These are phyloP conservation scores for Oceanodroma tethys DNA, from an alignment of 2,113 vertebrate species.

Conservation along the genomic window DNA sequence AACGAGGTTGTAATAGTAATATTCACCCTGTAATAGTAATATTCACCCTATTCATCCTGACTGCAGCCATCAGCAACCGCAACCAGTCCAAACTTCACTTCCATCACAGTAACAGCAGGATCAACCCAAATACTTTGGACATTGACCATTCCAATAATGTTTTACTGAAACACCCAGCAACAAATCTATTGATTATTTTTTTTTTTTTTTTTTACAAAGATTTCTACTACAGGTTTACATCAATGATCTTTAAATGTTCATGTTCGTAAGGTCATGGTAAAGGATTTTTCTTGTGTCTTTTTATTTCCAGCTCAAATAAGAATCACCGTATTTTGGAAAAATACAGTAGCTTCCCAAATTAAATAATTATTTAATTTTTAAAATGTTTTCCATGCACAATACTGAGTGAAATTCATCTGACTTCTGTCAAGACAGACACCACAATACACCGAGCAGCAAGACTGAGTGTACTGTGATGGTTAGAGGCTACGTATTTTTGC, in stretches of 20 bases:
- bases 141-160: background rate
- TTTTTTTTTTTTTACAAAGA: background rate
- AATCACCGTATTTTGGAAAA: conserved; percentile 46
- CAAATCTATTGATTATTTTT: too few relatives aligned
- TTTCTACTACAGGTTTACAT: background rate
- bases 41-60: background rate
- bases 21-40: background rate
- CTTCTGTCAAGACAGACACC: background rate
- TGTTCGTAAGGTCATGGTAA: background rate
- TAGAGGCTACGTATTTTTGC: background rate
- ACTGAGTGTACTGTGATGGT: background rate
- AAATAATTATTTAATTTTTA: background rate
- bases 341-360: background rate
- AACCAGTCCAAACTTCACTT: background rate
- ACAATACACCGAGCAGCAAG: background rate
- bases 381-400: conserved; percentile 39
- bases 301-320: conserved; percentile 38
- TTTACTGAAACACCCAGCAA: background rate
- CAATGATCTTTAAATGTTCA: background rate
- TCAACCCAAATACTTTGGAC: background rate
- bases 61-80: background rate
- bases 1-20: background rate
- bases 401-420: conserved; percentile 18
- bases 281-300: conserved; percentile 17
- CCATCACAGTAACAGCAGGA: background rate